phyloP scores from a whole-genome alignment of 2,888 invertebrate species.

The Xestia sexstrigata region DNA sequence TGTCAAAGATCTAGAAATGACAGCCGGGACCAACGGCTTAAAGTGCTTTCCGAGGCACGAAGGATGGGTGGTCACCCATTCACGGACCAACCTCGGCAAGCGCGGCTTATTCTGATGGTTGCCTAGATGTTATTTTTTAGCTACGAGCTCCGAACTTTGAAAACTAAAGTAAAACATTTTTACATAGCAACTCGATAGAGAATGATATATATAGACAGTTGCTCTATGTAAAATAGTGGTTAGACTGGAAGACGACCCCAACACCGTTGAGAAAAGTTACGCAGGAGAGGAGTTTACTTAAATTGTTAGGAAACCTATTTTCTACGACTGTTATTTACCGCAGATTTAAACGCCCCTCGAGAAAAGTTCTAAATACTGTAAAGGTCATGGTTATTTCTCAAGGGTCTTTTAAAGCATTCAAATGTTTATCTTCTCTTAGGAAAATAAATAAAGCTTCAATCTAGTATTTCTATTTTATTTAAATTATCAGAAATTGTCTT shows the following conservation, averaged over 20 bases:
- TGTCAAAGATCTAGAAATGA: background rate
- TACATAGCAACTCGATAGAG: background rate
- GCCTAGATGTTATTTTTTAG: too few relatives aligned
- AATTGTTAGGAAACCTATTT: background rate
- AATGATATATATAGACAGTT: background rate
- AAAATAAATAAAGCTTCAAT: background rate
- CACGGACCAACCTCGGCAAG: background rate
- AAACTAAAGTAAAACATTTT: background rate
- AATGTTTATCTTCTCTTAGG: background rate
- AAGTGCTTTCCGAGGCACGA: background rate
- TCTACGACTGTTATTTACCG: background rate
- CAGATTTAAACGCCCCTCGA: slow-evolving; percentile 8
- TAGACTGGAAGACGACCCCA: background rate
- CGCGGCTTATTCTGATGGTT: background rate
- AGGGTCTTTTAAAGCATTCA: slow-evolving; percentile 11
- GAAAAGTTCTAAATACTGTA: background rate
- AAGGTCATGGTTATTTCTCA: slow-evolving; percentile 16
- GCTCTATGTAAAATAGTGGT: background rate
- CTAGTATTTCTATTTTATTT: background rate
- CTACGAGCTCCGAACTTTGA: background rate
- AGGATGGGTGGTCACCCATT: background rate
- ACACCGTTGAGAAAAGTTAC: background rate
- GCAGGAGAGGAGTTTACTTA: background rate
- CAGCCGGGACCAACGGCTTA: background rate
- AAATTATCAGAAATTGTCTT: background rate